Conservation (phyloP, 1,140 invertebrate species). For the Sarcophaga bullata region DNA sequence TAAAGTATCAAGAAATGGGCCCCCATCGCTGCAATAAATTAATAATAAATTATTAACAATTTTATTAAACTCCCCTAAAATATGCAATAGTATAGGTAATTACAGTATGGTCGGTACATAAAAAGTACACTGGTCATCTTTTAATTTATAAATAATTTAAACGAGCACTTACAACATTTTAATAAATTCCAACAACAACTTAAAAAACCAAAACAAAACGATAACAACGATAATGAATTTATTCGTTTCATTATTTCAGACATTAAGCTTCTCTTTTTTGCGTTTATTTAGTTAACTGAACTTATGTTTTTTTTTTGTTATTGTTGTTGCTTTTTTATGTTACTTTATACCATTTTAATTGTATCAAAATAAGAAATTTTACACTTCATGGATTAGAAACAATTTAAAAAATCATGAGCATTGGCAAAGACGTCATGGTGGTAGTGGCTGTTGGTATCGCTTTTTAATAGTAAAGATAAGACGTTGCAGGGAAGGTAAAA, state of each 20-base stretch:
- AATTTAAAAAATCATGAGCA: not conserved
- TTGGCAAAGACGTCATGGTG: not conserved
- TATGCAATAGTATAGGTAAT: too few relatives aligned
- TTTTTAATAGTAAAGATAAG: not conserved
- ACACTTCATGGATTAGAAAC: constrained; percentile 6
- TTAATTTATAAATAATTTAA: not conserved
- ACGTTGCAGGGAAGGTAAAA: not conserved
- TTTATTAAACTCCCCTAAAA: too few relatives aligned
- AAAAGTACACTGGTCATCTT: not conserved
- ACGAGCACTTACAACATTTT: not conserved
- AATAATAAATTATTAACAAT: too few relatives aligned
- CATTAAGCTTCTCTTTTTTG: not conserved
- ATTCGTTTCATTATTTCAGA: constrained; percentile 4
- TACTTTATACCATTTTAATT: constrained; percentile 14
- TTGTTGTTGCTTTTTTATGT: not conserved
- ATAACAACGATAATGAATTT: constrained; percentile 6
- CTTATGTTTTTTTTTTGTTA: not conserved
- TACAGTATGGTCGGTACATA: too few relatives aligned
- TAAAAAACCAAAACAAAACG: not conserved
- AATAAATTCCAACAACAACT: not conserved
- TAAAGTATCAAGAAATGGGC: too few relatives aligned
- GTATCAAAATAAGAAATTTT: constrained; percentile 1
- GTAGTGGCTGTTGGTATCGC: not conserved
- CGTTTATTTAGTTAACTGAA: not conserved
- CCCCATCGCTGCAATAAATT: too few relatives aligned